These are phyloP conservation scores for Sylvilagus bachmani DNA, from an alignment of 2,113 vertebrate species.

Conservation along the genomic window DNA sequence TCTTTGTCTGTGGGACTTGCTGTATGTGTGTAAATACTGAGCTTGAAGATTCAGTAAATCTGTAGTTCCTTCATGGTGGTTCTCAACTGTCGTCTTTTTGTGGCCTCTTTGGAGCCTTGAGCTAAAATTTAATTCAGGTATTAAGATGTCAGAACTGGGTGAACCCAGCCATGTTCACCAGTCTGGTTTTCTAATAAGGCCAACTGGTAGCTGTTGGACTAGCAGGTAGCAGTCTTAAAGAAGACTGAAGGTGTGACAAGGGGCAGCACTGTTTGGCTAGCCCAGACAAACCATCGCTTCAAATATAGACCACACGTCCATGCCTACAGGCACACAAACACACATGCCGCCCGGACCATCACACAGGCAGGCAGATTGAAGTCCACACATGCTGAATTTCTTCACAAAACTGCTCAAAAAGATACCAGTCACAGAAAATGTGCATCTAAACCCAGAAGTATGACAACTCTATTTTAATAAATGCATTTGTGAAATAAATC, in stretches of 20 bases:
- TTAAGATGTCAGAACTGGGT: slow-evolving; percentile 6
- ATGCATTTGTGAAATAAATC: slow-evolving; percentile 60
- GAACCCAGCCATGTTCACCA: background rate
- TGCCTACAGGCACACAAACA: background rate
- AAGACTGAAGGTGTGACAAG: background rate
- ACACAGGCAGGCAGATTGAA: slow-evolving; percentile 53
- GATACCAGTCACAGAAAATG: slow-evolving; percentile 39
- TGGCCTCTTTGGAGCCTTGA: slow-evolving; percentile 17
- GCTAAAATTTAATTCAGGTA: slow-evolving; percentile 53
- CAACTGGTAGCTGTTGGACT: background rate
- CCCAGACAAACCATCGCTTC: slow-evolving; percentile 20
- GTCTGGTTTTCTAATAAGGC: slow-evolving; percentile 24
- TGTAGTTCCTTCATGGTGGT: background rate
- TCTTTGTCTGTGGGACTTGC: background rate
- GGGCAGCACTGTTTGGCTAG: background rate
- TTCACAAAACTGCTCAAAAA: slow-evolving; percentile 59
- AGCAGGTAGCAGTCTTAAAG: background rate
- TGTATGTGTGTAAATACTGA: background rate
- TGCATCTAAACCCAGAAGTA: slow-evolving; percentile 4
- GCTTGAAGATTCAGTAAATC: background rate
- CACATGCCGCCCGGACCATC: background rate
- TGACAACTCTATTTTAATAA: slow-evolving; percentile 68
- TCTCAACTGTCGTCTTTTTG: background rate
- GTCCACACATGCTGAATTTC: slow-evolving; percentile 29
- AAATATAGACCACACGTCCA: background rate